Conservation (phyloP, 2,888 invertebrate genomes). For the Phaedon cochleariae region DNA sequence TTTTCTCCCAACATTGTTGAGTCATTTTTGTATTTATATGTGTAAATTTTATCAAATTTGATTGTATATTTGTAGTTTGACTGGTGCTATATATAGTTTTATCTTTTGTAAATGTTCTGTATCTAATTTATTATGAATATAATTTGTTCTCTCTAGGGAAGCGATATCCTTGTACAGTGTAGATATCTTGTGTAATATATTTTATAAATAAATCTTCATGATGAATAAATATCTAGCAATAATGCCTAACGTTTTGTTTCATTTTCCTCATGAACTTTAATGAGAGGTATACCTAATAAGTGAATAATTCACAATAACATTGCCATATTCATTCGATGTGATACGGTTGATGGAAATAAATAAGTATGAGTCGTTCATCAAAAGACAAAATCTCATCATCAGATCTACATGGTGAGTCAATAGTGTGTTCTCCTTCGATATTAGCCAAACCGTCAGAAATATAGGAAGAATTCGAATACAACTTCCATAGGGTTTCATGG, state of each 20-base stretch:
- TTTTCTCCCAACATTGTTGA: slow-evolving; percentile 33
- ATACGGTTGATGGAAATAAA: too few relatives aligned
- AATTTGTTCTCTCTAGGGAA: slow-evolving; percentile 54
- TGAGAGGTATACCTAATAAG: too few relatives aligned
- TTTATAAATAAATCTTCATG: slow-evolving; percentile 63
- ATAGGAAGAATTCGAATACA: too few relatives aligned
- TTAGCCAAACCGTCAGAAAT: too few relatives aligned
- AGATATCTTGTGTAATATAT: slow-evolving; percentile 65
- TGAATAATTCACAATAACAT: too few relatives aligned
- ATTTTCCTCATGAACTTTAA: too few relatives aligned
- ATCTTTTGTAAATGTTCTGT: slow-evolving; percentile 58
- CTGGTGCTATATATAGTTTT: slow-evolving; percentile 63
- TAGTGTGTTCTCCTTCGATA: too few relatives aligned
- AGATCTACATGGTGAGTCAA: too few relatives aligned
- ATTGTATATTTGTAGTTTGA: slow-evolving; percentile 60
- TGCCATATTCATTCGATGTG: too few relatives aligned
- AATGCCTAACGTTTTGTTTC: slow-evolving; percentile 31
- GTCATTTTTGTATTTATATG: slow-evolving; percentile 52
- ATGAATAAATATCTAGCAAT: slow-evolving; percentile 58
- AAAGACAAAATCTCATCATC: too few relatives aligned
- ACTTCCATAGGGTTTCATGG: too few relatives aligned
- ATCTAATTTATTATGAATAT: slow-evolving; percentile 54
- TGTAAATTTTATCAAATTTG: slow-evolving; percentile 51
- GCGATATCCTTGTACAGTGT: slow-evolving; percentile 61
- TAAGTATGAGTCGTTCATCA: too few relatives aligned